Base-by-base conservation (phyloP, 2,113 vertebrate species). In the Tetrax tetrax region DNA sequence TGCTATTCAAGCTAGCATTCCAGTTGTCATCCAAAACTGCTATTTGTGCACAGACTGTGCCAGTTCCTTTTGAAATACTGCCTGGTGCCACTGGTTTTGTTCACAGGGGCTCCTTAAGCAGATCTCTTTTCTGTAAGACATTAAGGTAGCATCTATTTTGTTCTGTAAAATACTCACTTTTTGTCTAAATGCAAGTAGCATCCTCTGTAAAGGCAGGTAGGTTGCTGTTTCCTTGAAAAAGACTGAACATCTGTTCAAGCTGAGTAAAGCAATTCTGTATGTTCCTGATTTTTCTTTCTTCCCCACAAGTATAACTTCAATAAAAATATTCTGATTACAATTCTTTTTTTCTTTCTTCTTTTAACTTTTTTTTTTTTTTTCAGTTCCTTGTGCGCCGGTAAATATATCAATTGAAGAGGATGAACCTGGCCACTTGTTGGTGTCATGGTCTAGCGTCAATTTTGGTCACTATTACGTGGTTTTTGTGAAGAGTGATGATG, bases 401-500 rank as follows among this genome's bases (percentile, higher is more conserved):
- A 97, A 96, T 75, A 96, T 98, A 94, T 97, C 85, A 45, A 95
- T 99, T 95, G 97, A 97, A 92, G 98, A 99, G 93, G 95, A 97
- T 4, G 77, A 92, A 22, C 92, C 97, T 3, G 98, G 98, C 5
- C 98, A 96, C 92, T 98, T 99, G 95, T 97, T 98, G 5, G 98
- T 99, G 54, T 96, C 97, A 14, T 99, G 99, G 99, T 97, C 98
- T 22, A 47, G 20, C 0, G 97, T 98, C 12, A 84, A 65, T 9
- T 95, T 98, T 91, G 97, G 97, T 23, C 98, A 99, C 41, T 98
- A 98, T 96, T 99, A 99, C 4, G 97, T 99, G 56, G 97, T 97
- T 45, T 99, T 98, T 87, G 98, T 99, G 90, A 99, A 99, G 96
- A 98, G 98, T 9, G 98, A 99, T 25, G 99, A 99, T 28, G 99